Evolutionary conservation across 2,113 vertebrate species (phyloP), one percentile per base, ranked within the genome.

Genomic region (Genyomyrus donnyi): DNA sequence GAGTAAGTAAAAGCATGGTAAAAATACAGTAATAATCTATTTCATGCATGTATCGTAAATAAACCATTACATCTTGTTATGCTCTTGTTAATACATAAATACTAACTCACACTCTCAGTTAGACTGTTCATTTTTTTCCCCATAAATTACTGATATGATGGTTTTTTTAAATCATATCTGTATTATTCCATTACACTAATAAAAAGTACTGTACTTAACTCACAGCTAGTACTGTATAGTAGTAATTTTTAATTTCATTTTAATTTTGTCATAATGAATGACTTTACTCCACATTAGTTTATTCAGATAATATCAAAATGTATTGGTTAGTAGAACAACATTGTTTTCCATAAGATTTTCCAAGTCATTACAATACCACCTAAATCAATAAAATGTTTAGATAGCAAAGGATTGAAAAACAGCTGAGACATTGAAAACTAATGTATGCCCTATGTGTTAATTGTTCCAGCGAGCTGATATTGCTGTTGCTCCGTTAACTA

Each of bases 401-500:
- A 7, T 53, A 7, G 70, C 17, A 45, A 62, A 15, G 62, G 62
- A 70, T 46, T 13, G 11, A 35, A 58, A 89, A 89, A 10, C 2
- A 45, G 24, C 21, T 39, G 58, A 50, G 2, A 50, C 45, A 80
- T 15, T 52, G 45, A 53, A 88, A 89, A 93, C 90, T 90, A 90
- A 90, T 24, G 10, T 24, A 77, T 52, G 39, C 90, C 94, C 92
- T 93, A 93, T 92, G 86, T 94, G 93, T 95, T 70, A 13, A 70
- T 31, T 70, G 3, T 70, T 70, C 62, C 97, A 99, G 98, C 99
- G 98, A 97, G 98, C 98, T 94, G 98, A 99, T 94, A 99, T 99
- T 96, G 98, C 98, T 90, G 98, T 99, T 93, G 98, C 98, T 93
- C 98, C 98, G 88, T 97, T 99, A 89, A 99, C 98, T 92, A 99